A percentile compares a stretch with the other conserved stretches of the same genome.
Conservation (phyloP, 1,140 invertebrate genomes). For the Pseudobourletiella spinata region DNA sequence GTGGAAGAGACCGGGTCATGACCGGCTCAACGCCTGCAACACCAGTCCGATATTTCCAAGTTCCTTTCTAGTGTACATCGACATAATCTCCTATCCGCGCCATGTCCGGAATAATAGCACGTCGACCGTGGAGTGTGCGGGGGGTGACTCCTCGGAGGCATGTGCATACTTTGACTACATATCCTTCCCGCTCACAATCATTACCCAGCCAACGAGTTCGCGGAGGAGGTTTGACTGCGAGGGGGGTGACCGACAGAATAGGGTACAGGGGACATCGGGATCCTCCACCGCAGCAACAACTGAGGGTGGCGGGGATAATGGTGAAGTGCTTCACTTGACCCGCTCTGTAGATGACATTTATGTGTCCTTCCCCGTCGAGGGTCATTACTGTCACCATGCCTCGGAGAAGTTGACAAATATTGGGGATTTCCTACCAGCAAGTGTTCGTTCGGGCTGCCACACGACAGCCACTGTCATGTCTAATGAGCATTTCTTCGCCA, state of each 20-base stretch:
- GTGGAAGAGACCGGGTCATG: conserved; percentile 14
- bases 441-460: conserved; percentile 23
- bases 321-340: background rate
- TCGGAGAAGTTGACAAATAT: conserved; percentile 31
- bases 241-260: background rate
- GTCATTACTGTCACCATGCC: conserved; percentile 27
- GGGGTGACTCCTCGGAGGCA: background rate
- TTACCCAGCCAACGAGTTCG: conserved; percentile 20
- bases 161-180: conserved; percentile 31
- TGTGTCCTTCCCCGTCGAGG: conserved; percentile 25
- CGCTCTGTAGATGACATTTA: conserved; percentile 33
- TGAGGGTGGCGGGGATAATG: background rate
- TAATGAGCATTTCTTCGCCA: conserved; percentile 27
- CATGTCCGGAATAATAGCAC: background rate
- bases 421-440: conserved; percentile 24
- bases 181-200: conserved; percentile 33
- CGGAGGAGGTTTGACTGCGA: background rate
- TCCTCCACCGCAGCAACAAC: background rate
- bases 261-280: background rate
- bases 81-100: conserved; percentile 21
- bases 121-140: background rate
- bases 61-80: conserved; percentile 33
- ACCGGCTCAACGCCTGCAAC: conserved; percentile 6
- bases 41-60: conserved; percentile 7
- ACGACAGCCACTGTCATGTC: background rate